Percentiles rank a stretch among this genome's conserved stretches.
Evolutionary conservation across 2,888 invertebrate species (phyloP).

Genomic region (Ophioninae sp.): DNA sequence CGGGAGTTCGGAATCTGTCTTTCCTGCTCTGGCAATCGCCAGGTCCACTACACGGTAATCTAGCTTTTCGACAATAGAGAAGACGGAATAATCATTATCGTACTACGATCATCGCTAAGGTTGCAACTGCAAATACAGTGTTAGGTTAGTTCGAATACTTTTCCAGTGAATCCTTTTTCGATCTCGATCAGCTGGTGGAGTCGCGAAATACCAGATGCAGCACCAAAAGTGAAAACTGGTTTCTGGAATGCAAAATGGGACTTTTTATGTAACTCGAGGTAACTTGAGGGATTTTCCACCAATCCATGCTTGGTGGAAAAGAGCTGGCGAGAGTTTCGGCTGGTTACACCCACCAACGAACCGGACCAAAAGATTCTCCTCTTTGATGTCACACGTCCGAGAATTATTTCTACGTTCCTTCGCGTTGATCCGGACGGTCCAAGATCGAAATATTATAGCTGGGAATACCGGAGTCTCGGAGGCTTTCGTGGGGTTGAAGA

Average conservation of each 20-base stretch:
- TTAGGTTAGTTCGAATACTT: no score
- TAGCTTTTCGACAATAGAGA: background rate
- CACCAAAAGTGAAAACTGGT: no score
- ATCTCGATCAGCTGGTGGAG: no score
- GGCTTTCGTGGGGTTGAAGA: slow-evolving; percentile 62
- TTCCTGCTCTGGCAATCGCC: slow-evolving; percentile 16
- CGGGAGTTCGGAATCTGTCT: slow-evolving; percentile 42
- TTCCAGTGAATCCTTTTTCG: no score
- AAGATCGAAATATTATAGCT: slow-evolving; percentile 38
- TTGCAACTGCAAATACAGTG: no score
- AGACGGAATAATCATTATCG: background rate
- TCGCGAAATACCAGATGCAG: no score
- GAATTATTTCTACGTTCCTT: slow-evolving; percentile 7
- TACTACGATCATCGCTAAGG: no score
- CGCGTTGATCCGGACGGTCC: background rate
- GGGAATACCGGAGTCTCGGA: slow-evolving; percentile 27
- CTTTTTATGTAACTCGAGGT: no score
- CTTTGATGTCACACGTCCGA: slow-evolving; percentile 3
- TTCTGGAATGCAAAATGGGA: background rate
- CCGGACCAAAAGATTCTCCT: background rate
- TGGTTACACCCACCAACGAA: slow-evolving; percentile 1
- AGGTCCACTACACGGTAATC: background rate
- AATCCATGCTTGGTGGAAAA: background rate
- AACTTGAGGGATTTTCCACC: no score
- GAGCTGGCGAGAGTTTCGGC: background rate